Base-by-base conservation (phyloP, 2,797 vertebrate genomes). In the Myoxocephalus aenaeus region DNA sequence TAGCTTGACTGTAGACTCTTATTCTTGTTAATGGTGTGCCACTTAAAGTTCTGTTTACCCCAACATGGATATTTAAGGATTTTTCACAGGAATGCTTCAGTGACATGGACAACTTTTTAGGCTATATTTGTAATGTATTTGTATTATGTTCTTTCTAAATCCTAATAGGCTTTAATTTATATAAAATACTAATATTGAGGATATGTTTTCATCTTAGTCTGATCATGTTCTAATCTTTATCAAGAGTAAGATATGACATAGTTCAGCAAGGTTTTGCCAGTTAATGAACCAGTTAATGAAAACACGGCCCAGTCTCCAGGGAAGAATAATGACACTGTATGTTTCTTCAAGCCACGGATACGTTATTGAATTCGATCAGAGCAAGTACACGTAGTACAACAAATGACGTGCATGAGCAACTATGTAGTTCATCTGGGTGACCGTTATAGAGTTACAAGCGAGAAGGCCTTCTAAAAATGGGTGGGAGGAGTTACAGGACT, bases 161-260 rank as follows among this genome's bases (percentile, higher is more conserved):
- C 17, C 53, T 59, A 38, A 38, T 4, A 57, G 5, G 36, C 17
- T 78, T 76, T 44, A 0, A 22, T 44, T 62, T 70, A 11, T 9
- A 34, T 53, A 9, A 32, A 22, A 46, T 59, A 2, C 11, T 53
- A 46, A 44, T 65, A 57, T 0, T 56, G 25, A 38, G n/a, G 17
- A 34, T 13, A 44, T 38, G 32, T 36, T 59, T 38, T 27, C 9
- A 46, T 42, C 20, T 25, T 12, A 22, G 1, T 2, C 34, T n/a
- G 13, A 70, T 25, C 34, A 27, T 42, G 62, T 67, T 27, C 0
- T 38, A 73, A 81, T 73, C 50, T 44, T 50, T 2, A 29, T 12
- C 59, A 53, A 77, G 72, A 62, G 34, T 27, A 18, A 12, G n/a
- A 74, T 29, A 42, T 56, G 22, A 53, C 15, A 53, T 12, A 53